Evolutionary conservation across 2,113 vertebrate genomes (phyloP).

Genomic region (Terrapene triunguis): DNA sequence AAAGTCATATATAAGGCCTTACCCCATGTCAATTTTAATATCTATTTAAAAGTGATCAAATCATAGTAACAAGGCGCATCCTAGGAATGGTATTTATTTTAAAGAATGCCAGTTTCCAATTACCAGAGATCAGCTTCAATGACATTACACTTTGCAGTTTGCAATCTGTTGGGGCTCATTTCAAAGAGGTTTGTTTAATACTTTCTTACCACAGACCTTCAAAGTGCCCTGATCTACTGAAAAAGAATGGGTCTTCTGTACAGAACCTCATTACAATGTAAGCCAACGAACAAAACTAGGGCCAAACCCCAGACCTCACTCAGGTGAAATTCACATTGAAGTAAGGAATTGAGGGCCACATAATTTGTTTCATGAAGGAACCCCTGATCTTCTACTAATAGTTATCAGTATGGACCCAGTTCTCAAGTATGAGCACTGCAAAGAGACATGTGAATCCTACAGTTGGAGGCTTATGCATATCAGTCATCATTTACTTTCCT

Average conservation of each 20-base stretch:
- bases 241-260: slow-evolving; percentile 1
- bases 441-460: neutral
- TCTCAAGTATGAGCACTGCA: neutral
- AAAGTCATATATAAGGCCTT: neutral
- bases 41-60: slow-evolving; percentile 18
- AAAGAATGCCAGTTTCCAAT: slow-evolving; percentile 60
- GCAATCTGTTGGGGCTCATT: slow-evolving; percentile 61
- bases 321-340: neutral
- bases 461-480: neutral
- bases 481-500: neutral
- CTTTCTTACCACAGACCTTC: slow-evolving; percentile 46
- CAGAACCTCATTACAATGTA: neutral
- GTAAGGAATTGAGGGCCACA: neutral
- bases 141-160: slow-evolving; percentile 60
- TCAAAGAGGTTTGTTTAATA: slow-evolving; percentile 52
- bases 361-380: neutral
- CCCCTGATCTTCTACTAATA: neutral
- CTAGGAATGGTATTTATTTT: slow-evolving; percentile 12
- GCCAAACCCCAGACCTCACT: neutral
- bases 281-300: neutral
- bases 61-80: neutral
- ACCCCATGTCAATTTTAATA: neutral
- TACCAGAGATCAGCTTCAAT: slow-evolving; percentile 68
- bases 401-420: neutral
- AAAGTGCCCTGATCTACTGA: slow-evolving; percentile 38